Base-by-base conservation (phyloP, 2,113 vertebrate genomes). In the Jaculus jaculus region DNA sequence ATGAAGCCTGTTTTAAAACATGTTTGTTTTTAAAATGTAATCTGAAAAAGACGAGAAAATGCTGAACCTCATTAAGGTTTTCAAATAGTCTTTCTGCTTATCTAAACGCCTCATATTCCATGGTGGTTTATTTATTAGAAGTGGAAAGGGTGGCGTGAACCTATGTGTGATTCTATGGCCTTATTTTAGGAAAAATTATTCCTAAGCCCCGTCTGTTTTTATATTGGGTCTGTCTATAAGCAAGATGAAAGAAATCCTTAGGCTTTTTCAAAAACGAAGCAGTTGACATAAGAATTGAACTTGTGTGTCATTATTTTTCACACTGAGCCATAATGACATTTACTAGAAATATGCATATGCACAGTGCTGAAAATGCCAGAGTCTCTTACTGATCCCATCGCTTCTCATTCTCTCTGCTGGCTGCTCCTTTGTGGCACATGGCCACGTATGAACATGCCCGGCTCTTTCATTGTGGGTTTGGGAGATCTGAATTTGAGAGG, bases 1-100 rank as follows among this genome's bases (percentile, higher is more conserved):
- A 80, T 68, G 66, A 75, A 90, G 75, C 66, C 88, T 95, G 21
- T 83, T 83, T 90, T 91, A 58, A 95, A 90, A 86, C 93, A 75
- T 63, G 4, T 93, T 80, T 73, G 85, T 88, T 89, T 90, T 90
- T 60, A 79, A 85, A 83, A 83, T 88, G 63, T 86, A 94, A 90
- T 93, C 74, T 72, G 26, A 77, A 92, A 94, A 89, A 61, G 60
- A 73, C 6, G 20, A 84, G 51, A 72, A 92, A 80, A 72, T 75
- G 54, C 54, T 80, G 83, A 66, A 75, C 17, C 65, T 89, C 34
- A 17, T 3, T 82, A 69, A 84, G 0, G 2, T 88, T 87, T 93
- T 90, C 75, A 91, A 90, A 90, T 71, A 75, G 72, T 84, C 30
- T n/a, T 90, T 94, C n/a, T 37, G 65, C 60, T 18, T 85, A 65